Percentiles rank a stretch among this genome's conserved stretches.
These are phyloP conservation scores for Drosophila grimshawi DNA, from an alignment of 1,140 invertebrate genomes.

Conservation along the genomic window DNA sequence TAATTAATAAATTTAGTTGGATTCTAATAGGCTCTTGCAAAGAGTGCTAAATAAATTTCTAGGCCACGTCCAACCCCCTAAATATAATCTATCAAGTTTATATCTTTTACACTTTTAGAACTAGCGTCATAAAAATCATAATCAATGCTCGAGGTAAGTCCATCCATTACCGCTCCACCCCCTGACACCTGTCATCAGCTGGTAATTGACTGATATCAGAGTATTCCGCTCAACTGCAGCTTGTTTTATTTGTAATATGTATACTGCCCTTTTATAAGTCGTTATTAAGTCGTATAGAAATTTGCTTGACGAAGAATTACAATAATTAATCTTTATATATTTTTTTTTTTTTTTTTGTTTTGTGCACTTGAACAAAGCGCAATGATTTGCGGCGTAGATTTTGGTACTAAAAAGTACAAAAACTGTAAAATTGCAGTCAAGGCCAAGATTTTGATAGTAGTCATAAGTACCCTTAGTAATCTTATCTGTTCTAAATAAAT, in stretches of 20 bases:
- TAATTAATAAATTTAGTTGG: too few relatives aligned
- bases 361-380: slow-evolving; percentile 3
- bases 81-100: too few relatives aligned
- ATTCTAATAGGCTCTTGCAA: too few relatives aligned
- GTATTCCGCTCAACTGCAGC: too few relatives aligned
- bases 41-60: too few relatives aligned
- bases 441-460: slow-evolving; percentile 24
- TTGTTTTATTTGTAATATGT: slow-evolving; percentile 22
- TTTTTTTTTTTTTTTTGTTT: neutral
- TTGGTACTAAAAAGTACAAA: neutral
- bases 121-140: too few relatives aligned
- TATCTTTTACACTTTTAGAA: too few relatives aligned
- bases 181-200: too few relatives aligned
- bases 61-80: too few relatives aligned
- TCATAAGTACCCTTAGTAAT: slow-evolving; percentile 56
- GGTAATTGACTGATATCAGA: too few relatives aligned
- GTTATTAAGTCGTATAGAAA: slow-evolving; percentile 16
- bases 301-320: slow-evolving; percentile 11
- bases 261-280: slow-evolving; percentile 28
- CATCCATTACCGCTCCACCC: too few relatives aligned
- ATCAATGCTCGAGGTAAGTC: too few relatives aligned
- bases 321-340: neutral
- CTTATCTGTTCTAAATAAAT: slow-evolving; percentile 51
- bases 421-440: slow-evolving; percentile 22
- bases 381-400: slow-evolving; percentile 27